Conservation (phyloP, 2,797 vertebrate genomes). For the Synaphobranchus kaupii region DNA sequence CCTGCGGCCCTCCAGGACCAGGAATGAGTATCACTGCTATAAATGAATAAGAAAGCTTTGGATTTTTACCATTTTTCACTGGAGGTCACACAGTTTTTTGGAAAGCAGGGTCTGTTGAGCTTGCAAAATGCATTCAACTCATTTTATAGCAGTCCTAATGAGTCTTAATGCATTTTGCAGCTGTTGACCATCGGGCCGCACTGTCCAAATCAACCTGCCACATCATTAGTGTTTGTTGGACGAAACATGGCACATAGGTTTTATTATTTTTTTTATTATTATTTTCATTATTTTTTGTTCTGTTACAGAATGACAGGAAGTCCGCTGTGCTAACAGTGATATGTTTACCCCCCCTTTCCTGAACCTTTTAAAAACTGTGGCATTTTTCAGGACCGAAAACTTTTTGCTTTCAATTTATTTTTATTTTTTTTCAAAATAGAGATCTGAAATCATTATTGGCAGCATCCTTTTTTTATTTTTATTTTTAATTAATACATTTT, state of each 20-base stretch:
- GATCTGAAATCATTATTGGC: neutral
- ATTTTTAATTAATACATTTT: neutral
- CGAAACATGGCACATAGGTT: slow-evolving; percentile 93
- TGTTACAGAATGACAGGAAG: slow-evolving; percentile 56
- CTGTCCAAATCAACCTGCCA: slow-evolving; percentile 71
- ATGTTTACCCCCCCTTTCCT: slow-evolving; percentile 25
- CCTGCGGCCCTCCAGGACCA: no score
- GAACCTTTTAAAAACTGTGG: slow-evolving; percentile 39
- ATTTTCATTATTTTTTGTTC: slow-evolving; percentile 56
- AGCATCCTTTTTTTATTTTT: neutral
- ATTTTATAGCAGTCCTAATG: slow-evolving; percentile 74
- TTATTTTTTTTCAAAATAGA: slow-evolving; percentile 42
- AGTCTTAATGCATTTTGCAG: slow-evolving; percentile 81
- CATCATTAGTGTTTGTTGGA: slow-evolving; percentile 87
- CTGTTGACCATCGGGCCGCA: slow-evolving; percentile 64
- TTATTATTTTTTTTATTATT: slow-evolving; percentile 63
- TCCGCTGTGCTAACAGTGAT: slow-evolving; percentile 50
- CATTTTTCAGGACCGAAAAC: slow-evolving; percentile 32
- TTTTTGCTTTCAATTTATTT: slow-evolving; percentile 41
- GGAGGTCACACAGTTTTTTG: slow-evolving; percentile 34
- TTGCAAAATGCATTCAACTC: slow-evolving; percentile 81
- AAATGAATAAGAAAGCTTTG: neutral
- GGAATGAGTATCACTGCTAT: no score
- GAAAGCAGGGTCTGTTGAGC: slow-evolving; percentile 59
- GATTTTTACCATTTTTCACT: neutral